A percentile compares a stretch with the other conserved stretches of the same genome.
Conservation (phyloP, 2,113 vertebrate genomes). For the Dendropsophus ebraccatus region DNA sequence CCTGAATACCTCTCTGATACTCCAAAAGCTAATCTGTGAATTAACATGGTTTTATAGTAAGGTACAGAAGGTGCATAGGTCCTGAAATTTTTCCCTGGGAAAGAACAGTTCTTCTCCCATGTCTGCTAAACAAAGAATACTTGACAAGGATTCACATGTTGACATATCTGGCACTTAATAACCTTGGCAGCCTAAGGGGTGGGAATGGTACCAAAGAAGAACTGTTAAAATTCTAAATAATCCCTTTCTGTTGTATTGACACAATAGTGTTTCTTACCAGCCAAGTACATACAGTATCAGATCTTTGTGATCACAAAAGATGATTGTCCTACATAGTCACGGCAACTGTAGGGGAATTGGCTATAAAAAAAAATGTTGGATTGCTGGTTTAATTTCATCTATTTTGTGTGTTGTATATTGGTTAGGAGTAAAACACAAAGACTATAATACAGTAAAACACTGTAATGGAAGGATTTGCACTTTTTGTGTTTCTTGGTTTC, state of each 20-base stretch:
- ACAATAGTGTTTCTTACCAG: slow-evolving; percentile 1
- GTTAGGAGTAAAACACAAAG: too few species aligned
- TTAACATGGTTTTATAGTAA: slow-evolving; percentile 1
- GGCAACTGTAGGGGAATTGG: too few species aligned
- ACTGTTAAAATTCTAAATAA: slow-evolving; percentile 30
- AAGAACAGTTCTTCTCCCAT: slow-evolving; percentile 19
- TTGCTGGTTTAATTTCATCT: too few species aligned
- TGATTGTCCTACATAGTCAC: neutral
- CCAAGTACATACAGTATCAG: slow-evolving; percentile 10
- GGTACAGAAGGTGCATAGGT: neutral
- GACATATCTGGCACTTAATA: slow-evolving; percentile 41
- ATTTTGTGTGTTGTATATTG: too few species aligned
- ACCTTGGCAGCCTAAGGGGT: slow-evolving; percentile 20
- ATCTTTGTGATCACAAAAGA: neutral
- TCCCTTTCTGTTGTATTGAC: neutral
- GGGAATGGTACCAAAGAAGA: slow-evolving; percentile 10
- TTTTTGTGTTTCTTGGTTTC: too few species aligned
- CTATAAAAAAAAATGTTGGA: too few species aligned
- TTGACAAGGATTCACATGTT: slow-evolving; percentile 39
- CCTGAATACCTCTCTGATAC: neutral
- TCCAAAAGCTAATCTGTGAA: neutral
- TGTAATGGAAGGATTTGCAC: too few species aligned
- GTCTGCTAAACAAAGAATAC: slow-evolving; percentile 41
- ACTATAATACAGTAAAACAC: too few species aligned
- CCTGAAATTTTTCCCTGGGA: slow-evolving; percentile 26